Evolutionary conservation across 2,797 vertebrate genomes (phyloP), one percentile per base, ranked within the genome.

Genomic region (Geotria australis): DNA sequence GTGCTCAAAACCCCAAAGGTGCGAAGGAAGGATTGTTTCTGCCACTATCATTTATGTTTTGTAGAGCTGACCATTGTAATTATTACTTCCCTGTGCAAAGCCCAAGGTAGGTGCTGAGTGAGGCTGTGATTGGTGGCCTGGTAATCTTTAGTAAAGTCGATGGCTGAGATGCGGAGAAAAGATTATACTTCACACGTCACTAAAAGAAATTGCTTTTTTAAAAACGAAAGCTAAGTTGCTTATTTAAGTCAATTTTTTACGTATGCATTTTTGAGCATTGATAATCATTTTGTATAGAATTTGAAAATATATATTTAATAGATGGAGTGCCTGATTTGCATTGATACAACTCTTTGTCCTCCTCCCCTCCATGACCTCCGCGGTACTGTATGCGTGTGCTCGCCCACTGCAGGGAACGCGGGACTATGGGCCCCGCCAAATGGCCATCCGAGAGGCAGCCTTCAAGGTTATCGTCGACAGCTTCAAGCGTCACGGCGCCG

Each of bases 1-100:
- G 80, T 93, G 57, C 85, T 98, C 62, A 98, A 95, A 68, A 98
- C 85, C 8, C 76, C 88, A 0, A 98, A 98, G 85, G 89, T 94
- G 76, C 14, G 48, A 13, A 47, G 10, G 11, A 46, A 2, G 10
- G 47, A 15, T 11, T 2, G 8, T 60, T 59, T 58, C 58, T 61
- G 63, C 53, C 2, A 62, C 6, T 55, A 58, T 15, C 62, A 48
- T 58, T 11, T 46, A 55, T 7, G 13, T 57, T 15, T 55, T 8
- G n/a, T 8, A 15, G 8, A n/a, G 24, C n/a, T 55, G n/a, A 8
- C 9, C n/a, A 8, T 51, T n/a, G n/a, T 55, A 8, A 10, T n/a
- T 57, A 10, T 57, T 24, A 10, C 59, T 61, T 66, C 58, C 58
- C 10, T 8, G 38, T 56, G 59, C 12, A 46, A 38, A 38, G 38